A percentile compares a stretch with the other conserved stretches of the same genome.
phyloP scores from a whole-genome alignment of 2,113 vertebrate genomes.

The Steatornis caripensis region DNA sequence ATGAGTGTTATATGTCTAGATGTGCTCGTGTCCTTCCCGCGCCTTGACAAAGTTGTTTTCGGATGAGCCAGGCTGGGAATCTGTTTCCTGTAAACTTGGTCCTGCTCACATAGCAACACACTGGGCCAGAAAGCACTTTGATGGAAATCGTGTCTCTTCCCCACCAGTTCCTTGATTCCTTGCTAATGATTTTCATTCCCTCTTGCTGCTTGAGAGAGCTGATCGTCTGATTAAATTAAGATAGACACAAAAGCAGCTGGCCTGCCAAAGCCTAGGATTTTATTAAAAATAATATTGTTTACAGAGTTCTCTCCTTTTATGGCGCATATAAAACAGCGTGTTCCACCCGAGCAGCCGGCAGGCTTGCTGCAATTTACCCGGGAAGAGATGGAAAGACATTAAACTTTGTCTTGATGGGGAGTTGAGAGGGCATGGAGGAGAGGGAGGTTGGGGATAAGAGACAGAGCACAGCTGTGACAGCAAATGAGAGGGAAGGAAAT shows the following conservation, averaged over 20 bases:
- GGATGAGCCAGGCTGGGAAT: background rate
- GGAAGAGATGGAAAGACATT: conserved; percentile 18
- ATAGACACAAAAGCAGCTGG: conserved; percentile 57
- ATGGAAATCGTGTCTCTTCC: conserved; percentile 36
- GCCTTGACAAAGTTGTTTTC: background rate
- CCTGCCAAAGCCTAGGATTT: conserved; percentile 58
- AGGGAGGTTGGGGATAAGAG: background rate
- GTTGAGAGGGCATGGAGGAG: background rate
- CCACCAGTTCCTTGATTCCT: conserved; percentile 55
- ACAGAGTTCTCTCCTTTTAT: conserved; percentile 52
- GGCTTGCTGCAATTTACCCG: background rate
- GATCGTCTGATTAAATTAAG: conserved; percentile 67
- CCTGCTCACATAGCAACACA: background rate
- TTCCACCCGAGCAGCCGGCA: conserved; percentile 5
- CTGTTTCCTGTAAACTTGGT: background rate
- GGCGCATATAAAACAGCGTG: conserved; percentile 26
- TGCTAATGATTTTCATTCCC: conserved; percentile 50
- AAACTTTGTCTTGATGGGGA: conserved; percentile 29
- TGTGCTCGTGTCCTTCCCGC: background rate
- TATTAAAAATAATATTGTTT: conserved; percentile 70
- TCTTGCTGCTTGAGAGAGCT: conserved; percentile 47
- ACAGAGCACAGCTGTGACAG: background rate
- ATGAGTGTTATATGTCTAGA: accelerated
- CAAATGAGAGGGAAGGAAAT: background rate
- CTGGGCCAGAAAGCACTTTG: conserved; percentile 13